phyloP scores from a whole-genome alignment of 2,113 vertebrate genomes.

The Salvelinus fontinalis region DNA sequence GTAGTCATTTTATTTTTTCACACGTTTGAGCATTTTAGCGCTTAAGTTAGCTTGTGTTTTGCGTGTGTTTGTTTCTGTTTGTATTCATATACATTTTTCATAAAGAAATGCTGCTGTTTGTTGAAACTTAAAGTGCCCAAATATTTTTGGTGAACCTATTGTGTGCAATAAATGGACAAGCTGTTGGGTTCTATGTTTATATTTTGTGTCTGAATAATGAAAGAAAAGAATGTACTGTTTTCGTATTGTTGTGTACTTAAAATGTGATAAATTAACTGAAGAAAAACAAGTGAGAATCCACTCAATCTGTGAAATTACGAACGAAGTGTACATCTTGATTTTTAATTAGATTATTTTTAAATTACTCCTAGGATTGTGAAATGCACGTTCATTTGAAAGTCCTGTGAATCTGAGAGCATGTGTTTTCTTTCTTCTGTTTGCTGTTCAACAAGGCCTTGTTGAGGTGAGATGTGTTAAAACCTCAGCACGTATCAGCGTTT shows the following conservation, averaged over 20 bases:
- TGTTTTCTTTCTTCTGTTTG: slow-evolving; percentile 63
- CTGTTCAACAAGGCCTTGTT: not conserved
- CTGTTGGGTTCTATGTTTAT: slow-evolving; percentile 42
- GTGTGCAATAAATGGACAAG: slow-evolving; percentile 74
- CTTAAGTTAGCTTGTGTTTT: slow-evolving; percentile 47
- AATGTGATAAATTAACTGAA: slow-evolving; percentile 59
- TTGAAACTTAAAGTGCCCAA: slow-evolving; percentile 72
- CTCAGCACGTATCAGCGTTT: slow-evolving; percentile 20
- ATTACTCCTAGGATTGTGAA: slow-evolving; percentile 37
- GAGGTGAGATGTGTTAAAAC: slow-evolving; percentile 24
- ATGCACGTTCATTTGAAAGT: slow-evolving; percentile 58
- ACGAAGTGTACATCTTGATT: slow-evolving; percentile 21
- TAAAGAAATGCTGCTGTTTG: slow-evolving; percentile 75
- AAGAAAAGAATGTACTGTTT: slow-evolving; percentile 61
- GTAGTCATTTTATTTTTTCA: slow-evolving; percentile 49
- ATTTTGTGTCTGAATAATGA: slow-evolving; percentile 49
- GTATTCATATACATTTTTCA: slow-evolving; percentile 26
- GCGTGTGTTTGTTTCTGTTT: slow-evolving; percentile 32
- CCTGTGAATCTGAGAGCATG: slow-evolving; percentile 72
- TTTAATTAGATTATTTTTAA: not conserved
- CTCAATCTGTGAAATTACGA: slow-evolving; percentile 59
- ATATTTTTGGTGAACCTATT: slow-evolving; percentile 69
- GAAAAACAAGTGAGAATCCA: slow-evolving; percentile 29
- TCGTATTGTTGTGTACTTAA: slow-evolving; percentile 26
- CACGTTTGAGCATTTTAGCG: slow-evolving; percentile 22